Percentiles rank a stretch among this genome's conserved stretches.
phyloP scores from a whole-genome alignment of 2,888 invertebrate species.

The Drosophila suboccidentalis region DNA sequence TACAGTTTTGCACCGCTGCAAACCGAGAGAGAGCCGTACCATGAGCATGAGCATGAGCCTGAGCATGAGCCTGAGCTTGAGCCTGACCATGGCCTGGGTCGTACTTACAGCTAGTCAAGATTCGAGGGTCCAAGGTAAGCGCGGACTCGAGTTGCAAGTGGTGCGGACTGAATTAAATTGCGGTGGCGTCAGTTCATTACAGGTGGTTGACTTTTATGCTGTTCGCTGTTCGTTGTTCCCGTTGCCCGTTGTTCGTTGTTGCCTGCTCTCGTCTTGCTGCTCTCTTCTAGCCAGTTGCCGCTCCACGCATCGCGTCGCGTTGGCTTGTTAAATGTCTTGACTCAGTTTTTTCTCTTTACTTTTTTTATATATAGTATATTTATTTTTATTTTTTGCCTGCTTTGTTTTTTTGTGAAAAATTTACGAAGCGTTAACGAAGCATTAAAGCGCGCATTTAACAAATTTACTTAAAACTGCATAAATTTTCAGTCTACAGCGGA shows the following conservation, averaged over 20 bases:
- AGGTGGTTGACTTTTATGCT: conserved; percentile 81
- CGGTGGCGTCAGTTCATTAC: conserved; percentile 84
- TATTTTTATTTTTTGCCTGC: conserved; percentile 24
- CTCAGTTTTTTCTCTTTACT: conserved; percentile 44
- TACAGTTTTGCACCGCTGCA: conserved; percentile 70
- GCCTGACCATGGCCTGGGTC: conserved; percentile 10
- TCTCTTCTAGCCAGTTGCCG: conserved; percentile 27
- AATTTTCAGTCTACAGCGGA: conserved; percentile 68
- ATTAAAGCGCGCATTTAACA: conserved; percentile 85
- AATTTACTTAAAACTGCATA: conserved; percentile 84
- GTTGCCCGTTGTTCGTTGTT: neutral
- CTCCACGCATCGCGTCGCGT: conserved; percentile 17
- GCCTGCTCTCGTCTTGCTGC: conserved; percentile 16
- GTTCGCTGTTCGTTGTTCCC: conserved; percentile 2
- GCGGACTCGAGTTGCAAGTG: conserved; percentile 29
- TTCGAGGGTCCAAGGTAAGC: conserved; percentile 23
- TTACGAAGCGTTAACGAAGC: conserved; percentile 84
- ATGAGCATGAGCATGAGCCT: conserved; percentile 19
- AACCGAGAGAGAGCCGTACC: conserved; percentile 22
- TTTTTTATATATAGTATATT: too few relatives aligned
- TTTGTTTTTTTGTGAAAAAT: conserved; percentile 75
- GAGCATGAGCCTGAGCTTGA: conserved; percentile 18
- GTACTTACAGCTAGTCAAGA: neutral
- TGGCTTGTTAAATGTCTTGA: conserved; percentile 56
- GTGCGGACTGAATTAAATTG: conserved; percentile 76